These are phyloP conservation scores for Acanthoscelides obtectus DNA, from an alignment of 2,888 invertebrate genomes.

Conservation along the genomic window DNA sequence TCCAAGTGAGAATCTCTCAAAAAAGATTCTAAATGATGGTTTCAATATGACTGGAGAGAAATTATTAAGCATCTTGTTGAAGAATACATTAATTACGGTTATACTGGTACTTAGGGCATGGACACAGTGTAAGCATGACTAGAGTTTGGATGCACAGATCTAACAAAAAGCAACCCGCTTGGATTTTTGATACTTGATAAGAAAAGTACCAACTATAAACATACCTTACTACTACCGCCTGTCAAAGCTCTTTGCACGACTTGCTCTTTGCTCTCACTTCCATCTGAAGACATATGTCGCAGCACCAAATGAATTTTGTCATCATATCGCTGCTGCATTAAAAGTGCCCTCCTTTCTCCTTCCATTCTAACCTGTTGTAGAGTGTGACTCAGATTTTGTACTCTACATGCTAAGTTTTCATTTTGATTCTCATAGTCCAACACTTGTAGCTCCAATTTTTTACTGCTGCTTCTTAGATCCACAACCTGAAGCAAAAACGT, in stretches of 20 bases:
- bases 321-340: conserved; percentile 61
- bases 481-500: conserved; percentile 54
- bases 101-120: too few species aligned
- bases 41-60: too few species aligned
- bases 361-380: conserved; percentile 64
- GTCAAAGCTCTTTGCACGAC: conserved; percentile 7
- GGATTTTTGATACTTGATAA: too few species aligned
- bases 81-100: too few species aligned
- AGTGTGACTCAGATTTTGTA: conserved; percentile 61
- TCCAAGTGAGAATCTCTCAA: too few species aligned
- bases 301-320: conserved; percentile 60
- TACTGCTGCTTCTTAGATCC: conserved; percentile 42
- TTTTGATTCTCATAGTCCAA: conserved; percentile 66
- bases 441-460: conserved; percentile 67
- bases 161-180: too few species aligned
- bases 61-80: too few species aligned
- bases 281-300: conserved; percentile 43
- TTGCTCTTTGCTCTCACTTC: conserved; percentile 27
- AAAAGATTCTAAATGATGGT: too few species aligned
- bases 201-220: too few species aligned
- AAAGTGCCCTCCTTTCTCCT: conserved; percentile 56
- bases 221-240: conserved; percentile 5
- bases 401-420: conserved; percentile 65
- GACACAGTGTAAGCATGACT: too few species aligned
- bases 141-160: too few species aligned